phyloP scores from a whole-genome alignment of 2,888 invertebrate species.

The Pachycephus smyrnensis region DNA sequence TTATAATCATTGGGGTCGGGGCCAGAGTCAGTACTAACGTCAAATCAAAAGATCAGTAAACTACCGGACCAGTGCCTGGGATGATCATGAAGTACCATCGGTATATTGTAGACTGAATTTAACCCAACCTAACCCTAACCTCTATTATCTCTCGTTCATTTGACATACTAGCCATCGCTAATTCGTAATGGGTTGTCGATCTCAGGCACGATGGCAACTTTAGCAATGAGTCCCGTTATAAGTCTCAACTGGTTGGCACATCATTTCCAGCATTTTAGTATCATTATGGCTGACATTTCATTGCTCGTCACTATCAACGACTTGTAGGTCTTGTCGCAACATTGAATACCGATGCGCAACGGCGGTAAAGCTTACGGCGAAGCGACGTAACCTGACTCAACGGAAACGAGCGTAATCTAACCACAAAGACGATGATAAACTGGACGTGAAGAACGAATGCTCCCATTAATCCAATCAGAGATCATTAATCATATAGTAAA shows the following conservation, averaged over 20 bases:
- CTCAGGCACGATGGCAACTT: background rate
- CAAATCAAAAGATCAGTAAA: background rate
- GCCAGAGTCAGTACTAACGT: conserved; percentile 11
- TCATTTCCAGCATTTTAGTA: background rate
- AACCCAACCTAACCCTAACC: background rate
- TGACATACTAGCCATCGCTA: background rate
- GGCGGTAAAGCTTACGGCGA: background rate
- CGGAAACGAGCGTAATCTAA: background rate
- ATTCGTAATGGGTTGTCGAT: background rate
- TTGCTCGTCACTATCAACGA: background rate
- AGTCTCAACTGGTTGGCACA: background rate
- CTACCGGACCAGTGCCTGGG: background rate
- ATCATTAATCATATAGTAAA: background rate
- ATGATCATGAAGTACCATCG: background rate
- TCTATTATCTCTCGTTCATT: background rate
- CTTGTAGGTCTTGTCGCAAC: background rate
- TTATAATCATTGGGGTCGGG: conserved; percentile 58
- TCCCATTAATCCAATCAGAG: background rate
- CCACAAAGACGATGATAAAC: background rate
- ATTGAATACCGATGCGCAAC: background rate
- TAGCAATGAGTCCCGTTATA: background rate
- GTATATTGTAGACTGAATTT: background rate
- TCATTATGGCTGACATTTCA: background rate
- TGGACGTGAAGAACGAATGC: background rate
- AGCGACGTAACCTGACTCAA: background rate